A percentile compares a stretch with the other conserved stretches of the same genome.
phyloP scores from a whole-genome alignment of 2,888 invertebrate species.

The Zaprionus lineosus region DNA sequence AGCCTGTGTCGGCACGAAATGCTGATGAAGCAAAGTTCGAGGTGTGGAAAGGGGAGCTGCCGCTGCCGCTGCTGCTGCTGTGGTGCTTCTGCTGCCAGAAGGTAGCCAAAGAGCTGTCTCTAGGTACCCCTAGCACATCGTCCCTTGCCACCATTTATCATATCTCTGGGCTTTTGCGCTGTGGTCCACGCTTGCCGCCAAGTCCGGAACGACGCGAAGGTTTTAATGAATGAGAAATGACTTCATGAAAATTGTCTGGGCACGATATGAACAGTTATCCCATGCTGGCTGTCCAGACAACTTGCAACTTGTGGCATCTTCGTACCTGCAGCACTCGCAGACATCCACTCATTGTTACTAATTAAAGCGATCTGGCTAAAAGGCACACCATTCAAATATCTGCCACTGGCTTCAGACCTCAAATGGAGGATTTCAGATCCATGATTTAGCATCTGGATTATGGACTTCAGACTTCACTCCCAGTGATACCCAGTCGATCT shows the following conservation, averaged over 20 bases:
- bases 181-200: not conserved
- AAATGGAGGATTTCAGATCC: too few species aligned
- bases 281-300: not conserved
- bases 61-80: too few species aligned
- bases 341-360: too few species aligned
- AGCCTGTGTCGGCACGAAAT: constrained; percentile 17
- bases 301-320: not conserved
- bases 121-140: constrained; percentile 1
- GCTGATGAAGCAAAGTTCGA: constrained; percentile 2
- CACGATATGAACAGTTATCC: constrained; percentile 33
- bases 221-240: constrained; percentile 65
- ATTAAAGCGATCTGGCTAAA: too few species aligned
- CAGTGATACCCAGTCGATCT: too few species aligned
- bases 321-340: constrained; percentile 7
- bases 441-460: too few species aligned
- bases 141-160: too few species aligned
- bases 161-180: not conserved
- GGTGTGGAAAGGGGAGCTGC: not conserved
- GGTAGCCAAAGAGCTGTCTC: constrained; percentile 1
- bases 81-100: too few species aligned
- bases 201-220: constrained; percentile 17
- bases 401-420: too few species aligned
- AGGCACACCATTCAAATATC: too few species aligned
- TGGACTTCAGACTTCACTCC: too few species aligned
- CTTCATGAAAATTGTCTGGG: constrained; percentile 50